phyloP scores from a whole-genome alignment of 2,888 invertebrate genomes.

The Eretmocerus hayati region DNA sequence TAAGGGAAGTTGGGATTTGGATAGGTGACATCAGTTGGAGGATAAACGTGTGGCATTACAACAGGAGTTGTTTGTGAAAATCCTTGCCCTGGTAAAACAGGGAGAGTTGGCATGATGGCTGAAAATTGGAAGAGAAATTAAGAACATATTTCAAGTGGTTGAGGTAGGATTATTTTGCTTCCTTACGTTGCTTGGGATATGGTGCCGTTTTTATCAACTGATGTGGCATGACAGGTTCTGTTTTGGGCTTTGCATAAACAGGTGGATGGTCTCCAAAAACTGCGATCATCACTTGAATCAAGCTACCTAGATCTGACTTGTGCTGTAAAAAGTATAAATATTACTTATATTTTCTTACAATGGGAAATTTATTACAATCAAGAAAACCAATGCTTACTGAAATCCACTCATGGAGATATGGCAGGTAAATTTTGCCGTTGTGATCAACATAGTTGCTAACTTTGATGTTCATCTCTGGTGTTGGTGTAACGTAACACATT shows the following conservation, averaged over 20 bases:
- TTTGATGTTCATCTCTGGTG: constrained; percentile 90
- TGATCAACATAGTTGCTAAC: constrained; percentile 90
- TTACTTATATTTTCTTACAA: constrained; percentile 5
- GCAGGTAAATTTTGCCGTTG: constrained; percentile 92
- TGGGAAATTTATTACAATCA: not conserved
- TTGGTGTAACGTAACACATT: constrained; percentile 90
- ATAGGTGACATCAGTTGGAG: constrained; percentile 31
- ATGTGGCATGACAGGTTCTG: constrained; percentile 34
- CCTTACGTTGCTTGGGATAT: constrained; percentile 53
- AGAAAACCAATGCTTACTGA: constrained; percentile 49
- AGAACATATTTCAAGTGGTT: no score
- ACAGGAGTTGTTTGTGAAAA: constrained; percentile 32
- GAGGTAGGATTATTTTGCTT: constrained; percentile 45
- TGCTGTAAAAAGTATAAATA: constrained; percentile 43
- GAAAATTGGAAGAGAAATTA: no score
- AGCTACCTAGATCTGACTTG: constrained; percentile 76
- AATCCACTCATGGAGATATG: constrained; percentile 93
- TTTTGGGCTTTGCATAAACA: constrained; percentile 72
- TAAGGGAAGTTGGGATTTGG: constrained; percentile 45
- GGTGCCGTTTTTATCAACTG: constrained; percentile 42
- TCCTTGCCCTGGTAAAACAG: constrained; percentile 15
- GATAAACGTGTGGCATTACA: constrained; percentile 28
- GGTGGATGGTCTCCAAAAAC: constrained; percentile 95
- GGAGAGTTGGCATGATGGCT: constrained; percentile 45
- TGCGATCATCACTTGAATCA: constrained; percentile 85